Conservation (phyloP, 1,140 invertebrate species). For the Limonius californicus region DNA sequence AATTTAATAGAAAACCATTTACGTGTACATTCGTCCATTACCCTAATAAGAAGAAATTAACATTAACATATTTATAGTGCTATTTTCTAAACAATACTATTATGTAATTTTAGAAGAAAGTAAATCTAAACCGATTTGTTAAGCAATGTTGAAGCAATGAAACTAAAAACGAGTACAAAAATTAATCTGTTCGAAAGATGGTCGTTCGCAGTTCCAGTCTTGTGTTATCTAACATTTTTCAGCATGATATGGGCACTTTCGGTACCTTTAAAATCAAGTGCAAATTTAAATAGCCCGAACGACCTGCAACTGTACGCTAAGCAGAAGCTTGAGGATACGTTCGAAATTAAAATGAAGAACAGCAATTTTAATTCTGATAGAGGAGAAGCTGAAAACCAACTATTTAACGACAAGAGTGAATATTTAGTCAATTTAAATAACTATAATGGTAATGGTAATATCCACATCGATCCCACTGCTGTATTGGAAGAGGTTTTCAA, state of each 20-base stretch:
- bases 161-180: neutral
- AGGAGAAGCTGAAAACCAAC: conserved; percentile 23
- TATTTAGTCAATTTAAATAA: conserved; percentile 44
- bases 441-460: conserved; percentile 38
- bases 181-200: conserved; percentile 35
- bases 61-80: no score
- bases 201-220: conserved; percentile 43
- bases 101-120: no score
- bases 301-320: conserved; percentile 16
- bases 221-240: conserved; percentile 43
- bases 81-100: no score
- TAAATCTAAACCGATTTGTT: no score
- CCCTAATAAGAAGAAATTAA: no score
- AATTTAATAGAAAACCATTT: no score
- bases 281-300: conserved; percentile 21
- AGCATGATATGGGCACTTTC: conserved; percentile 42
- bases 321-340: conserved; percentile 32
- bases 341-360: conserved; percentile 43
- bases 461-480: conserved; percentile 46
- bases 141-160: neutral
- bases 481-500: conserved; percentile 53
- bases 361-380: conserved; percentile 44
- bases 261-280: conserved; percentile 43
- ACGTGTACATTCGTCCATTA: no score
- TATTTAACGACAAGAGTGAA: conserved; percentile 39